Base-by-base conservation (phyloP, 92 coral and sea anemone species). In the Epizoanthus scotinus region DNA sequence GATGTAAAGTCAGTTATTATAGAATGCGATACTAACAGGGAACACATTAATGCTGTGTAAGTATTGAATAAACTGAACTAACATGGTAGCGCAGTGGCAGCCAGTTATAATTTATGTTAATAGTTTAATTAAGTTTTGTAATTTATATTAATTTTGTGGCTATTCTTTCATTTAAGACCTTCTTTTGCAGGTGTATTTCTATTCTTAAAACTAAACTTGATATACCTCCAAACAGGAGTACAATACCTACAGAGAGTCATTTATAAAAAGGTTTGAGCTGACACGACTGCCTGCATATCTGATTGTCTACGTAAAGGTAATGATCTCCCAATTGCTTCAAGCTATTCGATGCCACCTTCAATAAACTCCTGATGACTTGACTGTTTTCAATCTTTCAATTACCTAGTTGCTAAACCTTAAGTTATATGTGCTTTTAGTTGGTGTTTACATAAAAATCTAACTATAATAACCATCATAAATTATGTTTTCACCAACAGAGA, bases 211-310 rank as follows among this genome's bases (percentile, higher is more conserved):
- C 2, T 82, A 38, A 59, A 78, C 29, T 20, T 25, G 62, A 8
- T 15, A 25, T 56, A 19, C 26, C 29, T 58, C 68, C 7, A 78
- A 60, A 34, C 75, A 93, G 98, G 98, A 95, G 66, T 95, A 95
- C 85, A 95, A 93, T 82, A 95, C 99, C 14, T 96, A 96, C 85
- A 93, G 94, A 79, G 99, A 96, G 82, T 87, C 98, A 19, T 93
- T 88, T 81, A 91, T 96, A 59, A 96, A 96, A 90, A 93, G 89
- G 78, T 96, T 93, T 89, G 98, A 96, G 81, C 82, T 96, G 85
- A 91, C 96, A 42, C 86, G 86, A 72, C 84, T 96, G 21, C 99
- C 99, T 67, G 89, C 75, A 12, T 96, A 93, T 67, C 93, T 96
- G 18, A 91, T 96, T 28, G 85, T 90, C 70, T 90, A 92, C 58